phyloP scores from a whole-genome alignment of 1,140 invertebrate genomes.

The Apis dorsata region DNA sequence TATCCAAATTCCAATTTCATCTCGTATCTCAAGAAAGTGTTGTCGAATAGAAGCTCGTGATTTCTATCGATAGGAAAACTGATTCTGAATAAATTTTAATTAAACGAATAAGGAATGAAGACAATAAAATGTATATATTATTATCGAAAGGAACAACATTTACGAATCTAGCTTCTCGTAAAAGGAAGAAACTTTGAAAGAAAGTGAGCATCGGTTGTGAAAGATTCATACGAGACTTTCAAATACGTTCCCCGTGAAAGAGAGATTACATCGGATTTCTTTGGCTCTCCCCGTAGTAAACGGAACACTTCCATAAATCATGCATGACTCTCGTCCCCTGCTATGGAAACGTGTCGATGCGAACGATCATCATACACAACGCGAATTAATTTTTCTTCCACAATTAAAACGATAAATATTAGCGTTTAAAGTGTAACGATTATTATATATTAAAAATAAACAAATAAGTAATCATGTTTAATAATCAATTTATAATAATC shows the following conservation, averaged over 20 bases:
- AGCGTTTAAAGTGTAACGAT: too few relatives aligned
- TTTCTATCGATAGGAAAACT: too few relatives aligned
- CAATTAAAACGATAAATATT: neutral
- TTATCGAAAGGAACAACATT: neutral
- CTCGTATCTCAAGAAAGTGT: too few relatives aligned
- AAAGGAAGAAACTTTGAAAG: neutral
- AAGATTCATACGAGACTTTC: slow-evolving; percentile 35
- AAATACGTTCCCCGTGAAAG: neutral
- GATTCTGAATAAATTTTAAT: neutral
- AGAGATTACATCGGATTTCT: slow-evolving; percentile 52
- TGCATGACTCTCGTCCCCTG: slow-evolving; percentile 30
- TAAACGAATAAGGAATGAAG: neutral
- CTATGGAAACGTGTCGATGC: slow-evolving; percentile 22
- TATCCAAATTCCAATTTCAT: too few relatives aligned
- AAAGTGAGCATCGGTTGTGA: slow-evolving; percentile 22
- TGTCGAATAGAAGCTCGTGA: too few relatives aligned
- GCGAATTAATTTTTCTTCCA: neutral
- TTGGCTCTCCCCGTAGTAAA: slow-evolving; percentile 17
- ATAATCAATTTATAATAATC: too few relatives aligned
- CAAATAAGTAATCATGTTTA: too few relatives aligned
- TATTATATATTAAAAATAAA: too few relatives aligned
- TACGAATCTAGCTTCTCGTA: neutral
- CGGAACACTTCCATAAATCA: slow-evolving; percentile 44
- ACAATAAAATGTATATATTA: neutral
- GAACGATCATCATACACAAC: neutral